A percentile compares a stretch with the other conserved stretches of the same genome.
Conservation (phyloP, 2,888 invertebrate species). For the Zygaena filipendulae region DNA sequence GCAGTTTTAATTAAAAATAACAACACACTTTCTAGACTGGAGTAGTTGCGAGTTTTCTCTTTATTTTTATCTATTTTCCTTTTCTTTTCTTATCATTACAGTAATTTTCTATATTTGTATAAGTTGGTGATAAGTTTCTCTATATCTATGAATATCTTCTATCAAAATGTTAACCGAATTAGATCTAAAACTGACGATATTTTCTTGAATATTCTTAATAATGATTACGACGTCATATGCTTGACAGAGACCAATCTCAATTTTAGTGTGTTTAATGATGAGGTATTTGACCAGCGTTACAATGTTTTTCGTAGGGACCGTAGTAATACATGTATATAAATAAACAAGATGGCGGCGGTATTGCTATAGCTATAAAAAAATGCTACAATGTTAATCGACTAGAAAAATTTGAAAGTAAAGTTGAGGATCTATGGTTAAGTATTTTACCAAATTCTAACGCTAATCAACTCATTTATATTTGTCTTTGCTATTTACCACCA, state of each 20-base stretch:
- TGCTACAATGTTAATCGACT: no score
- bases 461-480: no score
- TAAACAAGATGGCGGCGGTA: conserved; percentile 5
- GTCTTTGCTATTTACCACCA: no score
- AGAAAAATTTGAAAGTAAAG: no score
- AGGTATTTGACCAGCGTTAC: conserved; percentile 5
- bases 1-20: conserved; percentile 6
- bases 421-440: no score
- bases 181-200: conserved; percentile 5
- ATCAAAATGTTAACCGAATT: conserved; percentile 10
- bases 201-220: conserved; percentile 2
- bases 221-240: conserved; percentile 7
- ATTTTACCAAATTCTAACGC: no score
- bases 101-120: no score
- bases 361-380: conserved; percentile 5
- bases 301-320: conserved; percentile 8
- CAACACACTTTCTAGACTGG: conserved; percentile 2
- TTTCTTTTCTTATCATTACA: no score
- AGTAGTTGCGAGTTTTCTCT: background rate
- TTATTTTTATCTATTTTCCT: no score
- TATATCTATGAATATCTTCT: conserved; percentile 7
- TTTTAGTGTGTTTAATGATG: conserved; percentile 3
- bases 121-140: no score
- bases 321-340: conserved; percentile 1
- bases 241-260: conserved; percentile 6